These are phyloP conservation scores for Myioborus melanocephalus DNA, from an alignment of 2,797 vertebrate genomes.

Conservation along the genomic window DNA sequence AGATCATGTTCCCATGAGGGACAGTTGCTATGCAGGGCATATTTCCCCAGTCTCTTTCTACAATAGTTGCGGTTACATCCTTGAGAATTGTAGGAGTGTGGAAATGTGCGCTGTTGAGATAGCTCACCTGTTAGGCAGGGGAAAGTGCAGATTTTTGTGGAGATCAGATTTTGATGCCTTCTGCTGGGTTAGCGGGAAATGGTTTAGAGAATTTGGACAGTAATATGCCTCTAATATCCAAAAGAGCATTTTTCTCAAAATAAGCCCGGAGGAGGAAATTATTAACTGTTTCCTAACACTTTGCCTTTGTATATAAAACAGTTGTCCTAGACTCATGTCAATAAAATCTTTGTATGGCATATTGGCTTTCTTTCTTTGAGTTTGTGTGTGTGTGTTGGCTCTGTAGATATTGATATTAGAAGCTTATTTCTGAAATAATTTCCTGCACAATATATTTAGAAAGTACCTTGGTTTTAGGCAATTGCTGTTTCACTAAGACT, in stretches of 20 bases:
- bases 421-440: background rate
- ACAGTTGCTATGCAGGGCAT: background rate
- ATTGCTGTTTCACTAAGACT: background rate
- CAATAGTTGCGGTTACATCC: background rate
- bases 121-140: background rate
- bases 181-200: background rate
- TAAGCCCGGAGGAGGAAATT: background rate
- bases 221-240: background rate
- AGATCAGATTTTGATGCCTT: background rate
- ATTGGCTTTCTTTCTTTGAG: background rate
- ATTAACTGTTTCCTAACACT: background rate
- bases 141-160: background rate
- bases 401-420: background rate
- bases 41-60: background rate
- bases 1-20: background rate
- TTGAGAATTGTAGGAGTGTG: background rate
- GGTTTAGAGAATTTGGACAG: background rate
- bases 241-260: background rate
- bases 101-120: rapidly evolving
- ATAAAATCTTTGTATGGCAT: slow-evolving; percentile 66
- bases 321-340: slow-evolving; percentile 34
- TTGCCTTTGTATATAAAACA: slow-evolving; percentile 25
- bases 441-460: background rate
- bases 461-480: background rate
- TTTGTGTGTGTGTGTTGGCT: background rate